Evolutionary conservation across 2,888 invertebrate genomes (phyloP), one percentile per base, ranked within the genome.

Genomic region (Rhogogaster chlorosoma): DNA sequence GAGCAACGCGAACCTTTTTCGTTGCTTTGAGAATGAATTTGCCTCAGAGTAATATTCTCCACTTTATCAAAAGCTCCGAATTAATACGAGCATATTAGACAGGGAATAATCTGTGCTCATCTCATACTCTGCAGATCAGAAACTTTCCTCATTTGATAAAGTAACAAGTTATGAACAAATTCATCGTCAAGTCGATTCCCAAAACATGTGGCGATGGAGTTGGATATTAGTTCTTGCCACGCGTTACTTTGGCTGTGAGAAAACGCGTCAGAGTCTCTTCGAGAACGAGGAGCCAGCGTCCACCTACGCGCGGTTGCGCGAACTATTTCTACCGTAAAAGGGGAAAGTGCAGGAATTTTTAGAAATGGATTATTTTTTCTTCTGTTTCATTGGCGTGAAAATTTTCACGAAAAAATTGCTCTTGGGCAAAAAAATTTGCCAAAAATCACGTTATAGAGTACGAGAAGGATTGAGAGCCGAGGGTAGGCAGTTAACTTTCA

Each of bases 401-500:
- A 0, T 6, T 49, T 49, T 18, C 6, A 4, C 6, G 10, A 0
- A 7, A 53, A 61, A 61, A 61, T 26, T 6, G 26, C 1, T 61
- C 10, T 2, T 26, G 22, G 12, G 12, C 0, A 26, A 57, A 57
- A 22, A 67, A 67, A 67, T 67, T 67, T 67, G 67, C 7, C 5
- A 53, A 12, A 32, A 67, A 67, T 67, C 12, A 42, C 29, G 38
- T 42, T 6, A 73, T 26, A 61, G 26, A 61, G 26, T 22, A 2
- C 12, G 42, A 1, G 18, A 42, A 53, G 12, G 7, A 42, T 73
- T 42, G 71, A 73, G 71, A 67, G 67, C 10, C 5, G 67, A 32
- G 42, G 42, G 42, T n/a, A 42, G 38, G 22, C 42, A 73, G 71
- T 73, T 42, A 73, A 73, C 71, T 73, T 73, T 73, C 42, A 42